These are phyloP conservation scores for Diaperis boleti DNA, from an alignment of 2,888 invertebrate genomes.

Conservation along the genomic window DNA sequence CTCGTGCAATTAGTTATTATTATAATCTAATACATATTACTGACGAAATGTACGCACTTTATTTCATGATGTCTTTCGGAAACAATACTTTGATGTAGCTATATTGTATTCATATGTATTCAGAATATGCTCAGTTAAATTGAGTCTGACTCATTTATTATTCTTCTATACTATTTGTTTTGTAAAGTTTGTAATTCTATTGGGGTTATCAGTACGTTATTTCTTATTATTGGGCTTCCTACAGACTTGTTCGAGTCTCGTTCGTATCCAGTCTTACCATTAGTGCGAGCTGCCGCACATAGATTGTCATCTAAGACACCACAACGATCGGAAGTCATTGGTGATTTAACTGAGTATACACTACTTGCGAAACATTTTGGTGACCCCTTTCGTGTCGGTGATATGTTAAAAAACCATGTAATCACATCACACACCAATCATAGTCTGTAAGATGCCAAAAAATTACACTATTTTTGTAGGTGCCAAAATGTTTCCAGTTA, in stretches of 20 bases:
- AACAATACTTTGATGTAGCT: conserved; percentile 56
- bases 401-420: conserved; percentile 21
- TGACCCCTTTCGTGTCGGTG: conserved; percentile 37
- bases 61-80: conserved; percentile 52
- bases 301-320: conserved; percentile 41
- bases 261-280: conserved; percentile 45
- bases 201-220: conserved; percentile 46
- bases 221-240: conserved; percentile 58
- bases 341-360: conserved; percentile 58
- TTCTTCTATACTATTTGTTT: conserved; percentile 38
- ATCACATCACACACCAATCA: conserved; percentile 43
- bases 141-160: conserved; percentile 49
- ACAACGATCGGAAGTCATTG: conserved; percentile 51
- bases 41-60: conserved; percentile 52
- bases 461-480: conserved; percentile 28
- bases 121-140: conserved; percentile 60
- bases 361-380: conserved; percentile 44
- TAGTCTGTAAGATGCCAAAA: conserved; percentile 32
- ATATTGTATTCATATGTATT: conserved; percentile 53
- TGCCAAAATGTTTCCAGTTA: conserved; percentile 33
- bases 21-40: conserved; percentile 46
- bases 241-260: conserved; percentile 47
- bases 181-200: conserved; percentile 53
- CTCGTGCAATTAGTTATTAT: conserved; percentile 55
- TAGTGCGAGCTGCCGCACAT: conserved; percentile 54